Base-by-base conservation (phyloP, 2,888 invertebrate species). In the Nycteola revayana region DNA sequence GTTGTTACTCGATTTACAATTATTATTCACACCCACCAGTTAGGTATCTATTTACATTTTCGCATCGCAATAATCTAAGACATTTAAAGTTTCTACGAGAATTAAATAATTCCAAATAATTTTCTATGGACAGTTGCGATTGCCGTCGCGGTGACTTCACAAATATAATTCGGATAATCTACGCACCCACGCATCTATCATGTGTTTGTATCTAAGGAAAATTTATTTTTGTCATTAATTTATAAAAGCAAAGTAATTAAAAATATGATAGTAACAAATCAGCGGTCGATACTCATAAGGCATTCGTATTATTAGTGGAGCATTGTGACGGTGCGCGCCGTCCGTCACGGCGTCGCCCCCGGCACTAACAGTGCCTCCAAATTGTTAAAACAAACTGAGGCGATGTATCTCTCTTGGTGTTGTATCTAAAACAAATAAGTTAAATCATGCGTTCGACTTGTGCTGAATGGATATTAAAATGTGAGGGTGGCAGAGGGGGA, bases 381-480 rank as follows among this genome's bases (percentile, higher is more conserved):
- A 57, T 55, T 57, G 51, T 67, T 69, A 60, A 72, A 77, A 75
- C 74, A 75, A 76, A 74, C 67, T 64, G 55, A 59, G 54, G 69
- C 64, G 70, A 80, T 78, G 75, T 75, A 78, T 79, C 75, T 77
- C 68, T 56, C 50, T 57, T 66, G 68, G 59, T 64, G 64, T 69
- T 68, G 74, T 60, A 70, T 73, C 73, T 75, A 75, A 80, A 80
- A 77, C 78, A 75, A 80, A 82, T 77, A 81, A 75, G 59, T 75
- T 80, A 77, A 79, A 80, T 80, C 75, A 79, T 74, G 68, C 70
- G 70, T 40, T 60, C 54, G 60, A 55, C 49, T 21, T 7, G n/a
- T n/a, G 21, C 61, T 72, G 70, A 70, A 66, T 73, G 66, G 66
- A 60, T 66, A 73, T 71, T 75, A 67, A 67, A 68, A 63, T 63